Evolutionary conservation across 2,113 vertebrate genomes (phyloP), one percentile per base, ranked within the genome.

Genomic region (Hystrix brachyura): DNA sequence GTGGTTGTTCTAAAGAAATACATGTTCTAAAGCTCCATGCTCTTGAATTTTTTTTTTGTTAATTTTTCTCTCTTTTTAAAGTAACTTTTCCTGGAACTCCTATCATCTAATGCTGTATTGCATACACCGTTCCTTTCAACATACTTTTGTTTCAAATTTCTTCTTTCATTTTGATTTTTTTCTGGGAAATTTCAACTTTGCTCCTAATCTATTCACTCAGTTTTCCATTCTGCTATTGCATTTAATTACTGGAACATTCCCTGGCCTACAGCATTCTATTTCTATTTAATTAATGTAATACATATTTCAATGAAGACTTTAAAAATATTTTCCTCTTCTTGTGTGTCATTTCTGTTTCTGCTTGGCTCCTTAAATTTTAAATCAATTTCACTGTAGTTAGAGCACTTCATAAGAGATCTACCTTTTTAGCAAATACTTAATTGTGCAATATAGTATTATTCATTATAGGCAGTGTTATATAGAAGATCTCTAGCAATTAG

Each of bases 191-290:
- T 34, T 92, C 84, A 80, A 59, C 2, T 34, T 69, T 93, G 65
- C 32, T 82, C 76, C 23, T 60, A 87, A 90, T 64, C 3, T 5
- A 86, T 85, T 53, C 59, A 65, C 12, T 23, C 0, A 72, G 43
- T 76, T 92, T 96, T 82, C 53, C 46, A 87, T 46, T 90, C 53
- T 82, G 51, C 51, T 94, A 57, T 57, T 87, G 57, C 25, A 90
- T 74, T 84, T 90, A 57, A 89, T 74, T 81, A 46, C 32, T 38
- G 46, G 53, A 92, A 86, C 62, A 78, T 72, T 86, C 53, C 4
- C 6, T 83, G 46, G 46, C 48, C 29, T 19, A 90, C 17, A 86
- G 51, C 59, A 84, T 38, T 4, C 2, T 55, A 76, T 81, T 96
- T 23, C 64, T 83, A 83, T 53, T 92, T 82, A 84, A 88, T 55